A percentile compares a stretch with the other conserved stretches of the same genome.
Evolutionary conservation across 30 jellyfish, hydroid and myxozoan species (phyloP).

Genomic region (Aurelia aurita): DNA sequence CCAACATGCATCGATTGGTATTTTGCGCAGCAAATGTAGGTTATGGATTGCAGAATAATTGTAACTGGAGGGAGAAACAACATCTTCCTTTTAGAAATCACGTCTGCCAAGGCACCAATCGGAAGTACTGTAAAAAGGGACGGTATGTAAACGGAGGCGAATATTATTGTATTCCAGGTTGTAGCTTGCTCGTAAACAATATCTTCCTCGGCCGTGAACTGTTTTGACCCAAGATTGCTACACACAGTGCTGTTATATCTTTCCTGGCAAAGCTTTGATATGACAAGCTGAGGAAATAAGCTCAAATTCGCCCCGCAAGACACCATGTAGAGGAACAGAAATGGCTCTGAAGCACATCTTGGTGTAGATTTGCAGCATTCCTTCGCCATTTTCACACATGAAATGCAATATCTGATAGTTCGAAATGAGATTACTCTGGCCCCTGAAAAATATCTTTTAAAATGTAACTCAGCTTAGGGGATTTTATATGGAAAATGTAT

Average conservation of each 20-base stretch:
- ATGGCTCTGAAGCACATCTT: constrained; percentile 43
- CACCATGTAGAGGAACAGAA: constrained; percentile 35
- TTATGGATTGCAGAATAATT: not conserved
- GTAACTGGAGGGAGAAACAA: constrained; percentile 5
- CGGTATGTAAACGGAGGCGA: constrained; percentile 37
- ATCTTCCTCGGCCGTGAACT: constrained; percentile 10
- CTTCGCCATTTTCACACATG: no score
- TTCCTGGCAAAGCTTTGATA: constrained; percentile 36
- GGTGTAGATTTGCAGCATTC: not conserved
- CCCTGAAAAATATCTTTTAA: no score
- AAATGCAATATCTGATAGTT: no score
- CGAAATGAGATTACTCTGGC: no score
- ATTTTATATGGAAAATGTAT: no score
- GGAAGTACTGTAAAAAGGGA: constrained; percentile 30
- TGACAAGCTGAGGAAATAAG: constrained; percentile 32
- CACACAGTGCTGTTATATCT: constrained; percentile 33
- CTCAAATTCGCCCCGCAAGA: constrained; percentile 26
- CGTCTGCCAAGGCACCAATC: constrained; percentile 52
- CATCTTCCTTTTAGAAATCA: constrained; percentile 17
- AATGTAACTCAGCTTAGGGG: no score
- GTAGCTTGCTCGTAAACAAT: constrained; percentile 35
- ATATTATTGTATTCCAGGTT: constrained; percentile 41
- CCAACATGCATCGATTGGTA: not conserved
- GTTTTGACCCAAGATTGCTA: not conserved
- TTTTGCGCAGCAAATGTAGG: not conserved